Conservation (phyloP, 2,797 vertebrate genomes). For the Alfaro cultratus region DNA sequence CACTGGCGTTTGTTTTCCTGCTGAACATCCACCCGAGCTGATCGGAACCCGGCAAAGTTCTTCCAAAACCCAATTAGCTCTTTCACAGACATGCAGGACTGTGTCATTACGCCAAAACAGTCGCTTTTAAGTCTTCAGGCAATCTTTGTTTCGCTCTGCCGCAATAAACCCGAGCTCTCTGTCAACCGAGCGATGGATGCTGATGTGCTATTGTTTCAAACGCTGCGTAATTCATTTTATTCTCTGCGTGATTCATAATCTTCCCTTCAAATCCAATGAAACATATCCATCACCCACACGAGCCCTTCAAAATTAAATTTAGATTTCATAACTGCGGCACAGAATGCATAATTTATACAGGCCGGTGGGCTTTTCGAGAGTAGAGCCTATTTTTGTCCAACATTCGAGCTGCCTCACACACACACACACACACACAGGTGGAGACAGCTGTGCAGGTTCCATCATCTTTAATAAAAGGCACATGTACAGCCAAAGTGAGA, state of each 20-base stretch:
- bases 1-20: conserved; percentile 5
- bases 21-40: conserved; percentile 7
- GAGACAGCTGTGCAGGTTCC: conserved; percentile 69
- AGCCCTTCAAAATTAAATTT: conserved; percentile 56
- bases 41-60: conserved; percentile 15
- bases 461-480: conserved; percentile 90
- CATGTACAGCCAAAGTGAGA: conserved; percentile 87
- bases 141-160: conserved; percentile 11
- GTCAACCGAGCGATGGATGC: conserved; percentile 24
- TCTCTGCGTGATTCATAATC: conserved; percentile 44
- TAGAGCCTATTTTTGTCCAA: conserved; percentile 31
- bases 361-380: conserved; percentile 9
- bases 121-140: conserved; percentile 16
- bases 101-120: neutral
- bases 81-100: conserved; percentile 3
- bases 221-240: conserved; percentile 49
- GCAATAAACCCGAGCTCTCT: conserved; percentile 15
- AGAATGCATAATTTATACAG: conserved; percentile 55
- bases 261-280: conserved; percentile 49
- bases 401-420: conserved; percentile 1
- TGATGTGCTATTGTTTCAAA: conserved; percentile 31
- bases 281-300: conserved; percentile 51
- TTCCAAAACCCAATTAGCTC: conserved; percentile 3
- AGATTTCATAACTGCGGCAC: conserved; percentile 50
- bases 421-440: conserved; percentile 1